Conservation (phyloP, 2,113 vertebrate genomes). For the Melierax canorus region DNA sequence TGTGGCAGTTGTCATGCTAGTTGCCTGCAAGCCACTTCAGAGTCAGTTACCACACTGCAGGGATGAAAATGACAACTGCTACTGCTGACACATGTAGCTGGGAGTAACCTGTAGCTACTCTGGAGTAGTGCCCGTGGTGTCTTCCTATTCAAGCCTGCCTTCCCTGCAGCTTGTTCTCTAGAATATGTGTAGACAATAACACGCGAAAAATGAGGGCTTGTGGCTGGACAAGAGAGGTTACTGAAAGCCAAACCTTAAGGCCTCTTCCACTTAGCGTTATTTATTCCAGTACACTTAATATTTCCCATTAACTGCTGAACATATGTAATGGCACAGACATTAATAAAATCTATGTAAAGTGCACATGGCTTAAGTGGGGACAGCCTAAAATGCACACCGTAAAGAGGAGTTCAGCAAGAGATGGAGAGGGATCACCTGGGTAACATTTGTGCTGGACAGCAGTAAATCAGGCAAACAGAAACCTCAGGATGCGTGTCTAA, state of each 20-base stretch:
- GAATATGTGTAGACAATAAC: neutral
- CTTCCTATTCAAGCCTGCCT: neutral
- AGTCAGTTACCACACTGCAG: neutral
- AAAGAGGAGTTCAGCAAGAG: neutral
- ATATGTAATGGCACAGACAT: constrained; percentile 1
- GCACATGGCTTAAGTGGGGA: neutral
- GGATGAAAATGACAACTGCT: neutral
- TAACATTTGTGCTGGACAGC: neutral
- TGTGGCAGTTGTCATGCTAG: neutral
- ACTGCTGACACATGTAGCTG: neutral
- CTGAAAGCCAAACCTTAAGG: neutral
- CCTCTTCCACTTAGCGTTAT: neutral
- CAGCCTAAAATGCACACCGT: neutral
- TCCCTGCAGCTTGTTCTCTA: neutral
- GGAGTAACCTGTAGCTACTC: neutral
- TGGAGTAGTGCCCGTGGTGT: neutral
- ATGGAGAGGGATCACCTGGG: neutral
- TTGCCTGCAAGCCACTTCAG: neutral
- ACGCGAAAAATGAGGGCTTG: neutral
- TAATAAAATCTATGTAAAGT: neutral
- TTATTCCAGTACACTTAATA: constrained; percentile 30
- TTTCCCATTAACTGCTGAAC: constrained; percentile 1
- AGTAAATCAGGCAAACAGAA: neutral
- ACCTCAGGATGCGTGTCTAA: neutral
- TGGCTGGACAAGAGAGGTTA: neutral